Evolutionary conservation across 1,140 invertebrate genomes (phyloP), one percentile per base, ranked within the genome.

Genomic region (Latrodectus geometricus): DNA sequence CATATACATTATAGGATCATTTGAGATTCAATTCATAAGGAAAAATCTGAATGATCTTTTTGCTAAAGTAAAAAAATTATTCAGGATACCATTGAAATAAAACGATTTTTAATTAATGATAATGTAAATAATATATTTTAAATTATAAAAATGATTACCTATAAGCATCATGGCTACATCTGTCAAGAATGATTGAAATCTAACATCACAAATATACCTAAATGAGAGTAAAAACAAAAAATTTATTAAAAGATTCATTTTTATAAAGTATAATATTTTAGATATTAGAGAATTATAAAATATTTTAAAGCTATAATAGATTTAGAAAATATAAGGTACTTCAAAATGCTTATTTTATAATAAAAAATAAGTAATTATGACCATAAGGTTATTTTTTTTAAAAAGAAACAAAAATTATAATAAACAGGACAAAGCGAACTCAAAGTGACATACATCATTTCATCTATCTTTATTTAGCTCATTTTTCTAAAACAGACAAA

Each of bases 161-260:
- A 86, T 49, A 8, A 66, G 94, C 92, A 91, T 95, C 94, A 54
- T 93, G 7, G 66, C 91, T 48, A 96, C 94, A 92, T 96, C 94
- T 54, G 96, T 92, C 7, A 97, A 89, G 15, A 94, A 93, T 78
- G 93, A 92, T 61, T 94, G 94, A 90, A 96, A 97, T 88, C 94
- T 93, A 68, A 93, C 91, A 90, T 95, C 95, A 73, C 95, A 94
- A 75, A 97, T 92, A 90, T 96, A 78, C n/a, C 83, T 86, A 48
- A 48, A 74, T 14, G n/a, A 49, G 56, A 70, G 70, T 70, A 81
- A 48, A 50, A 11, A 68, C 17, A 9, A 21, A 8, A 66, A 15
- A 61, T 20, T 35, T 35, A 35, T 35, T 35, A 5, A 35, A 35
- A 35, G 2, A 3, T 35, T 35, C 35, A 35, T 35, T 35, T 35